Evolutionary conservation across 2,797 vertebrate species (phyloP), one percentile per base, ranked within the genome.

Genomic region (Pseudochromis fuscus): DNA sequence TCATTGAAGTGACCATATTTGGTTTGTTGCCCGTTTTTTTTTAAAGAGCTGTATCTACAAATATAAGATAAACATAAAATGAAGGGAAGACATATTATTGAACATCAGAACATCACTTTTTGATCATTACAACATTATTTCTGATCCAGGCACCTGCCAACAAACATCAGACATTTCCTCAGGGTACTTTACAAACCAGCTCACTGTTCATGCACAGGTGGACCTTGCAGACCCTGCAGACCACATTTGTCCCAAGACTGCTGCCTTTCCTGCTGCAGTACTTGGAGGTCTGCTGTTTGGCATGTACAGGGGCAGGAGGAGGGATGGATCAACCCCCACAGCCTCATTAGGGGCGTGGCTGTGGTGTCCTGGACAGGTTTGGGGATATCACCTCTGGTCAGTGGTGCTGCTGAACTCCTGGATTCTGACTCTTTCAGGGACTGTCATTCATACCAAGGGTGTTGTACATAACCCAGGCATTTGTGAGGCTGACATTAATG

Each of bases 401-500:
- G 33, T 57, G 31, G 52, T 25, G 4, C 2, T 4, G 42, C 7
- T 57, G 44, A 64, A 56, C n/a, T 49, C 69, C 19, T 64, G 24
- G 50, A 72, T 40, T 4, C 33, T 24, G 25, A 68, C 50, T 50
- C 4, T 5, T 44, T 72, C 2, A 59, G 53, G 1, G 33, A 52
- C 45, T 15, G 46, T 30, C 21, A 50, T 58, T 5, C 35, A 35
- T n/a, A 28, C 3, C 52, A 49, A 76, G 66, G 1, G 45, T 37
- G 65, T 33, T 67, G 23, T 50, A 62, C 2, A 38, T 21, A 0
- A 62, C 11, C 42, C 57, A 75, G 40, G 40, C 19, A 33, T 67
- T 56, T 9, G 64, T 62, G 31, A 61, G 16, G 25, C 40, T 63
- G 51, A 68, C 13, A 48, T 79, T 38, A 48, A 59, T 48, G 1